Evolutionary conservation across 2,113 vertebrate species (phyloP), one percentile per base, ranked within the genome.

Genomic region (Vicugna pacos): DNA sequence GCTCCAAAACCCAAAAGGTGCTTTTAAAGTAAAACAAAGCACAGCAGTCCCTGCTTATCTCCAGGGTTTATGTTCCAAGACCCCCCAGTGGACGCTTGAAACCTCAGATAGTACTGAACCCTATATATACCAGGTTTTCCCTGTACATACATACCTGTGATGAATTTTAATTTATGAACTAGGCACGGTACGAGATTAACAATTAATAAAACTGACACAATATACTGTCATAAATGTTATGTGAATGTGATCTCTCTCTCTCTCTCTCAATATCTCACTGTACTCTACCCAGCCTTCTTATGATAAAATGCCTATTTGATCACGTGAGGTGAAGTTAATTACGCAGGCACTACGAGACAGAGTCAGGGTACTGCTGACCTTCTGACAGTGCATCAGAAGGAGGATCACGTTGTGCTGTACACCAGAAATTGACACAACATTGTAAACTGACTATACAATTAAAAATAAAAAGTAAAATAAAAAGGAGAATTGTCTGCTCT

Each of bases 1-100:
- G 19, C 3, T 86, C 60, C 17, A 67, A 79, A 88, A 56, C 48
- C 12, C 64, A 32, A 88, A 86, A 95, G 7, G 35, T 58, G 22
- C 8, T 85, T 94, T 42, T 58, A 70, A 94, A 75, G 48, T 70
- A 75, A 95, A 95, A 87, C 6, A 64, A 62, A 35, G 52, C 56
- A 38, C 22, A 56, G n/a, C 56, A 56, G 35, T 14, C n/a, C n/a
- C 20, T 12, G 22, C 16, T 38, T 56, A 80, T 10, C 50, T 11
- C n/a, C 50, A n/a, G 7, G 32, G 32, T n/a, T 22, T 72, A 46
- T 2, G 11, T 72, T 88, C 28, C 38, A 88, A 88, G 52, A 60
- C 38, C 54, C 26, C 38, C 38, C 14, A 3, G 17, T 32, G 35
- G 67, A 42, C 15, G 17, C 52, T 70, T 42, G 8, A 58, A 56